phyloP scores from a whole-genome alignment of 2,113 vertebrate species.

The Panthera uncia region DNA sequence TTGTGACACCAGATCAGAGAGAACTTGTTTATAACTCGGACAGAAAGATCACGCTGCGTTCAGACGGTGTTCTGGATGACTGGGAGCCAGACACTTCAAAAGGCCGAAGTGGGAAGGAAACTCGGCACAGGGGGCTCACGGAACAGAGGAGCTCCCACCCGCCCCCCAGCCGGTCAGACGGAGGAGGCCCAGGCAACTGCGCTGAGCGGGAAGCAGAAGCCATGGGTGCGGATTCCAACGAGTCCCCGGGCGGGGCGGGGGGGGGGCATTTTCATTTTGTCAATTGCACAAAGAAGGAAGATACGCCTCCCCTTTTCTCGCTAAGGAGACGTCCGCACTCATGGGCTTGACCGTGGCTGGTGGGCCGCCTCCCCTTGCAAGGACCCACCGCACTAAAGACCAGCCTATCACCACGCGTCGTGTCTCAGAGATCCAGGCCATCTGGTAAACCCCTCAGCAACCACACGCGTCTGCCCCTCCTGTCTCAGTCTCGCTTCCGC shows the following conservation, averaged over 20 bases:
- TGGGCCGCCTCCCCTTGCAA: background rate
- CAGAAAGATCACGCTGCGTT: background rate
- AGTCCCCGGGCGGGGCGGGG: fast-evolving
- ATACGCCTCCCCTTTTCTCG: background rate
- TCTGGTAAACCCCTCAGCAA: background rate
- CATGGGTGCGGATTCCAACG: fast-evolving
- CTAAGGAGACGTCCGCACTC: background rate
- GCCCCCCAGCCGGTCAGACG: background rate
- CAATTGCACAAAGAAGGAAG: background rate
- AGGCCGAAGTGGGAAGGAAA: background rate
- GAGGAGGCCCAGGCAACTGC: too few species aligned
- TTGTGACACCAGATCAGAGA: constrained; percentile 61
- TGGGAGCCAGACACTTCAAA: background rate
- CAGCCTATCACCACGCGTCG: fast-evolving
- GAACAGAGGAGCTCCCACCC: fast-evolving
- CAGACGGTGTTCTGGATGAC: background rate
- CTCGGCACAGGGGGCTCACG: fast-evolving
- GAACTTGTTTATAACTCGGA: background rate
- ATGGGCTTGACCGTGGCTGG: background rate
- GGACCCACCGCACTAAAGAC: background rate
- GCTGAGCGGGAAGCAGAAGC: fast-evolving
- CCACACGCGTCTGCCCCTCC: fast-evolving
- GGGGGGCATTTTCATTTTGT: background rate
- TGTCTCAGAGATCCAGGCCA: background rate
- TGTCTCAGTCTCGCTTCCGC: background rate